Evolutionary conservation across 2,797 vertebrate genomes (phyloP).

Genomic region (Botia almorhae): DNA sequence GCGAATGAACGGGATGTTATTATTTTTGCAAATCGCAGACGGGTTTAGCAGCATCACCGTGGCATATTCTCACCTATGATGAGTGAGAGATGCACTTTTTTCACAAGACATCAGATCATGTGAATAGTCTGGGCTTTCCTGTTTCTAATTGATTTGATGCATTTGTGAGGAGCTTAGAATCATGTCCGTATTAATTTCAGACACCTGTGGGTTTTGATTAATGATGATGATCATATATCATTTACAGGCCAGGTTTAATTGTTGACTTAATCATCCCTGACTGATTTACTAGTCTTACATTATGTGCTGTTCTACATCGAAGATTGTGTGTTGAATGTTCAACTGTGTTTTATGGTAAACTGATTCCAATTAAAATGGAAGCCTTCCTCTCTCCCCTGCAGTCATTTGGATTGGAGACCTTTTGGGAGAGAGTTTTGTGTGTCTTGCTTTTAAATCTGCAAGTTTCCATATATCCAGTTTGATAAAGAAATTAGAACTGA

Average conservation of each 20-base stretch:
- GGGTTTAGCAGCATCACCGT: constrained; percentile 29
- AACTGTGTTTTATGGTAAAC: constrained; percentile 40
- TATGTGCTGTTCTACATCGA: background rate
- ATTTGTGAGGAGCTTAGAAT: constrained; percentile 24
- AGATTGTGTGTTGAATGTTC: background rate
- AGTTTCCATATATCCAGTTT: constrained; percentile 35
- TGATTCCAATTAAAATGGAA: constrained; percentile 39
- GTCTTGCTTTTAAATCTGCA: constrained; percentile 42
- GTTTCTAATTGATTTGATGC: constrained; percentile 36
- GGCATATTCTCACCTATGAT: constrained; percentile 45
- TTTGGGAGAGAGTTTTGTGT: constrained; percentile 38
- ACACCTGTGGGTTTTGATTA: constrained; percentile 28
- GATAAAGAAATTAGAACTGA: constrained; percentile 51
- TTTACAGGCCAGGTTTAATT: constrained; percentile 33
- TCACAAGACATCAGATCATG: constrained; percentile 39
- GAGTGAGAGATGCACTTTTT: constrained; percentile 45
- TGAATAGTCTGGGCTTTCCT: constrained; percentile 21
- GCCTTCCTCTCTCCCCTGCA: constrained; percentile 25
- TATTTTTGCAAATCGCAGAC: constrained; percentile 50
- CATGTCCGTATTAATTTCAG: constrained; percentile 29
- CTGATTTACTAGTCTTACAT: constrained; percentile 26
- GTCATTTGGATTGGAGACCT: constrained; percentile 31
- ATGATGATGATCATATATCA: constrained; percentile 39
- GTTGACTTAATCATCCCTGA: constrained; percentile 40
- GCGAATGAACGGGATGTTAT: constrained; percentile 39